A percentile compares a stretch with the other conserved stretches of the same genome.
These are phyloP conservation scores for Epiperipatus broadwayi DNA, from an alignment of 2,888 invertebrate genomes.

Conservation along the genomic window DNA sequence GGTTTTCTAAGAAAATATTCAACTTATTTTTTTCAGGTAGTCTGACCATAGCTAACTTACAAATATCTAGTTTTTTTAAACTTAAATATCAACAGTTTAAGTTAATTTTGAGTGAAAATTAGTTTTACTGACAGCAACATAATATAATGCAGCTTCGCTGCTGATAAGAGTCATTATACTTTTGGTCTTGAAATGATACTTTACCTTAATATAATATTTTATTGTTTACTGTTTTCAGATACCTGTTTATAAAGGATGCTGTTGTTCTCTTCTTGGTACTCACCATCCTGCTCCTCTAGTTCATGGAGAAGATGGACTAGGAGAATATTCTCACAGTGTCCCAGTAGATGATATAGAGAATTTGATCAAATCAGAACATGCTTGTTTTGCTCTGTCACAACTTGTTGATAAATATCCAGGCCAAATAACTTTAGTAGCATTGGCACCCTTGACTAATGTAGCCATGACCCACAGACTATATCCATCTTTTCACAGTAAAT, in stretches of 20 bases:
- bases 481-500: conserved; percentile 22
- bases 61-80: no score
- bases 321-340: conserved; percentile 17
- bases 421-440: conserved; percentile 24
- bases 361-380: conserved; percentile 17
- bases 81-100: no score
- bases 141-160: no score
- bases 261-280: conserved; percentile 17
- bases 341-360: conserved; percentile 18
- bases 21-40: no score
- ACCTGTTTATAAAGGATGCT: conserved; percentile 22
- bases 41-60: no score
- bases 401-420: conserved; percentile 18
- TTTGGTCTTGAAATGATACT: no score
- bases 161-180: conserved; percentile 19
- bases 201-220: no score
- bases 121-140: no score
- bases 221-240: conserved; percentile 17
- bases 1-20: no score
- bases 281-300: conserved; percentile 4
- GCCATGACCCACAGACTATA: conserved; percentile 29
- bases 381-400: conserved; percentile 20
- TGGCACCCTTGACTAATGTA: conserved; percentile 31
- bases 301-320: conserved; percentile 17
- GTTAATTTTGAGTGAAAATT: no score